These are phyloP conservation scores for Brachypterus glaber DNA, from an alignment of 2,888 invertebrate genomes.

Conservation along the genomic window DNA sequence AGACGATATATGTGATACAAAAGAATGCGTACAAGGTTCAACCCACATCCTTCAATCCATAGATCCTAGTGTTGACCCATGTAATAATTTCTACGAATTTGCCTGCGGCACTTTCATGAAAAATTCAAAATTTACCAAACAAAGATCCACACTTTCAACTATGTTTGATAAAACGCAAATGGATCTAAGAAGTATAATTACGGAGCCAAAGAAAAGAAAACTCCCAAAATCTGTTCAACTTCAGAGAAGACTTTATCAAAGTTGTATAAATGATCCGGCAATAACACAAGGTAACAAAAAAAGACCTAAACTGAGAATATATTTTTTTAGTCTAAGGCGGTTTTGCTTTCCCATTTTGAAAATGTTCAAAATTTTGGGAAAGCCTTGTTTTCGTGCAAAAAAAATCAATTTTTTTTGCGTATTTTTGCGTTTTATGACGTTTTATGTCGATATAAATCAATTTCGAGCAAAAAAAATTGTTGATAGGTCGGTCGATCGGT, in stretches of 20 bases:
- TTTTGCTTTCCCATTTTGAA: too few relatives aligned
- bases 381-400: too few relatives aligned
- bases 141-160: constrained; percentile 14
- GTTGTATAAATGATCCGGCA: constrained; percentile 23
- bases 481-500: too few relatives aligned
- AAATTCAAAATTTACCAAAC: constrained; percentile 43
- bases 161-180: constrained; percentile 16
- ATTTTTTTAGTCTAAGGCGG: too few relatives aligned
- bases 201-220: constrained; percentile 13
- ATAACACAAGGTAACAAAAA: constrained; percentile 19
- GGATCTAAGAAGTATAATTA: constrained; percentile 22
- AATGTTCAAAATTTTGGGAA: too few relatives aligned
- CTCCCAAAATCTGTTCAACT: constrained; percentile 18
- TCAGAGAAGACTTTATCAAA: constrained; percentile 24
- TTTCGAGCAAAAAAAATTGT: too few relatives aligned
- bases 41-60: constrained; percentile 56
- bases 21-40: constrained; percentile 67
- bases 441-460: too few relatives aligned
- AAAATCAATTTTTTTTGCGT: too few relatives aligned
- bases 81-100: constrained; percentile 69
- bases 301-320: too few relatives aligned
- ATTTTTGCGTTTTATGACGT: too few relatives aligned
- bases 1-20: constrained; percentile 37
- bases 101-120: constrained; percentile 63
- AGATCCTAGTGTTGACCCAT: constrained; percentile 58